Base-by-base conservation (phyloP, 2,888 invertebrate species). In the Onchidella celtica region DNA sequence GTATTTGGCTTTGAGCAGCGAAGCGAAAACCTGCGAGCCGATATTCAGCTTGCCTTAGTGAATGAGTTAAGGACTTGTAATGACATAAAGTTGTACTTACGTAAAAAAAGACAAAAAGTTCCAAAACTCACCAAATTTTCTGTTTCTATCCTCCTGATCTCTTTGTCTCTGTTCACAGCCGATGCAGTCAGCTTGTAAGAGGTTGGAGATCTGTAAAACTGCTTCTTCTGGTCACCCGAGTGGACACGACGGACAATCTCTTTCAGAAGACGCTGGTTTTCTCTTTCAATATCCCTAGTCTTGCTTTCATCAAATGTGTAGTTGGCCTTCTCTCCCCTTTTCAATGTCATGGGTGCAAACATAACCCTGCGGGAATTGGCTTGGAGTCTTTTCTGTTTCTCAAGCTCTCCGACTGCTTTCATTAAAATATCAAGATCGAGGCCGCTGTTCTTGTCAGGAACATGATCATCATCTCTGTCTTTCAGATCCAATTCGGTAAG, bases 111-210 rank as follows among this genome's bases (percentile, higher is more conserved):
- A 47, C 9, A 17, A 6, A 47, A 17, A 47, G 6, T 47, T 47
- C 17, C 47, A 47, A 47, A 11, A 17, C 92, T 85, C 91, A 95
- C 95, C 93, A 94, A 89, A 88, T 95, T 95, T 83, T 95, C 95
- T 83, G 91, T 90, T 84, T 94, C 94, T 85, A 95, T 94, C 86
- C 93, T 92, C 79, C 91, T 91, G 83, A 95, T 95, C 32, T 94
- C 92, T 83, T 91, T 93, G 79, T 90, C 92, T 66, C 95, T 91
- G 86, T 94, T 94, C 63, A 95, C 93, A 21, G 94, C 94, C 47
- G 95, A 94, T 21, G 89, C 86, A 68, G 90, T 88, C 27, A 91
- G 40, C 79, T 88, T 85, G 66, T 75, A 66, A 21, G 65, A 38
- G 27, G 32, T 65, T 38, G 68, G 38, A 24, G 66, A 69, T 36